Conservation (phyloP, 2,888 invertebrate genomes). For the Rhagonycha fulva region DNA sequence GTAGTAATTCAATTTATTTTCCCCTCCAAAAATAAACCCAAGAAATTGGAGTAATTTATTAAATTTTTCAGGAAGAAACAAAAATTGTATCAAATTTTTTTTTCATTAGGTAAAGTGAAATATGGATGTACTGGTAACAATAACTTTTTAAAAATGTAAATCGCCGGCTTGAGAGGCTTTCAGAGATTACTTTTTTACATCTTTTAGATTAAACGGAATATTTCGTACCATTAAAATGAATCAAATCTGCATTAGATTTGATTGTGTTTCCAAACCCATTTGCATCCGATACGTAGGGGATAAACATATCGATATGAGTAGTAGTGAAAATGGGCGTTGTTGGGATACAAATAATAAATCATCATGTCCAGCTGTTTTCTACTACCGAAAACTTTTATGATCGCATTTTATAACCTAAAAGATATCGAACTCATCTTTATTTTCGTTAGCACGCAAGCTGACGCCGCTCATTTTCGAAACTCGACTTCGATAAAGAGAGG, state of each 20-base stretch:
- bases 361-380: conserved; percentile 12
- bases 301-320: not conserved
- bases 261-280: not conserved
- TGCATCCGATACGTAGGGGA: not conserved
- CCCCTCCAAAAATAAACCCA: not conserved
- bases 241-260: not conserved
- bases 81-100: not conserved
- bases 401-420: conserved; percentile 21
- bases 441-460: conserved; percentile 29
- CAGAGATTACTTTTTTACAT: not conserved
- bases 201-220: not conserved
- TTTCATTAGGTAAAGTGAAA: not conserved
- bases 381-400: conserved; percentile 16
- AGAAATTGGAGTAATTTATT: not conserved
- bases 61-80: not conserved
- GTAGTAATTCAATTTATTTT: not conserved
- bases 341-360: conserved; percentile 16
- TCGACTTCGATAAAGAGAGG: conserved; percentile 20
- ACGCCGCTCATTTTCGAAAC: conserved; percentile 25
- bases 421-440: conserved; percentile 27
- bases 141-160: not conserved
- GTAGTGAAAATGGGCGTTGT: not conserved
- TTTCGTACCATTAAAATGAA: not conserved
- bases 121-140: not conserved
- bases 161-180: not conserved